Evolutionary conservation across 2,797 vertebrate genomes (phyloP).

Genomic region (Neosilurus mollespiculum): DNA sequence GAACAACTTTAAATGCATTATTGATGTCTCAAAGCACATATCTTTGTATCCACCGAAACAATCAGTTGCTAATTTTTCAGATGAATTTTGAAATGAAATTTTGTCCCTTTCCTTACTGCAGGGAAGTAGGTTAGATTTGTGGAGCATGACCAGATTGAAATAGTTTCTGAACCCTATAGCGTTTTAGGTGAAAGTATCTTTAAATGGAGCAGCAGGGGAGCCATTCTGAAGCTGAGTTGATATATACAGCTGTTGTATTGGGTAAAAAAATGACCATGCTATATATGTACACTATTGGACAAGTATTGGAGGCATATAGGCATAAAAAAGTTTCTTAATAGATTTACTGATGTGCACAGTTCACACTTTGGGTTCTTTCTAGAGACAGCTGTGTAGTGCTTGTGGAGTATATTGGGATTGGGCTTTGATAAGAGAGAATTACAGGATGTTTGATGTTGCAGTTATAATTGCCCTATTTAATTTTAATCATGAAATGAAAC

Average conservation of each 20-base stretch:
- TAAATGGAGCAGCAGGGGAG: conserved; percentile 23
- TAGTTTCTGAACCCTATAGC: conserved; percentile 43
- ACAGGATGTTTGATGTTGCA: conserved; percentile 34
- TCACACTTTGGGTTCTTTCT: conserved; percentile 18
- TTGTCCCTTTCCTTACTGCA: conserved; percentile 25
- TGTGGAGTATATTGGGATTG: conserved; percentile 27
- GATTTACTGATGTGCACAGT: conserved; percentile 8
- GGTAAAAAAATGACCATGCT: neutral
- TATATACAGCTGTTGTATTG: conserved; percentile 14
- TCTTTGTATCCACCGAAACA: conserved; percentile 18
- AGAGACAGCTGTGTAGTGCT: conserved; percentile 27
- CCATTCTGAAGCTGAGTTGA: conserved; percentile 2
- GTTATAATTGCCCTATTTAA: conserved; percentile 43
- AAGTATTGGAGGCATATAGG: neutral
- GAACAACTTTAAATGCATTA: conserved; percentile 11
- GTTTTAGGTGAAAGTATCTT: conserved; percentile 43
- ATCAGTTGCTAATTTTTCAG: conserved; percentile 23
- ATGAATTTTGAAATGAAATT: conserved; percentile 20
- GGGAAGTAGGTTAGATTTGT: conserved; percentile 55
- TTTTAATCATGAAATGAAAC: conserved; percentile 44
- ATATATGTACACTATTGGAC: neutral
- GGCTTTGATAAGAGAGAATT: conserved; percentile 52
- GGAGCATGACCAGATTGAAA: conserved; percentile 55
- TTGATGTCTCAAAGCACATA: conserved; percentile 22
- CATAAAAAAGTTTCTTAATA: neutral